These are phyloP conservation scores for Mesorhabditis spiculigera DNA, from an alignment of 2,888 invertebrate genomes.

Conservation along the genomic window DNA sequence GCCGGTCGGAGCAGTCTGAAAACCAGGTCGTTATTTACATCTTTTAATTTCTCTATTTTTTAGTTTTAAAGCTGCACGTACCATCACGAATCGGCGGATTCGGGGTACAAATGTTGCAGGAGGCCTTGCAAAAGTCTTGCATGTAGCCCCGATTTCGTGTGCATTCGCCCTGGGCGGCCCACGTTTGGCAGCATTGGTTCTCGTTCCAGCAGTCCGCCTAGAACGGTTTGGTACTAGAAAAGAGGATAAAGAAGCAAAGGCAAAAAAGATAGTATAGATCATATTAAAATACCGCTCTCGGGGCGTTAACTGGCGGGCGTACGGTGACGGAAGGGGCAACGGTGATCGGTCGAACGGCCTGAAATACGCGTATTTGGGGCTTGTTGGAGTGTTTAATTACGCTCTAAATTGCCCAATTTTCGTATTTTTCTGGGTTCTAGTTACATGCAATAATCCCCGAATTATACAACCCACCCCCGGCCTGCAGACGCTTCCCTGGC, in stretches of 20 bases:
- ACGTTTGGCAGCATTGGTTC: constrained; percentile 46
- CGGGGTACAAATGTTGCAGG: constrained; percentile 38
- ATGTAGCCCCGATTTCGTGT: constrained; percentile 36
- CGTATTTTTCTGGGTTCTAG: neutral
- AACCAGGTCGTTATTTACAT: neutral
- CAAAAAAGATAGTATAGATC: neutral
- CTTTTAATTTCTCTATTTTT: neutral
- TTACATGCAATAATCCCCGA: too few relatives aligned
- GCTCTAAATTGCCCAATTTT: neutral
- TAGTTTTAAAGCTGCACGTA: constrained; percentile 6
- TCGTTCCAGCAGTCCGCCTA: constrained; percentile 43
- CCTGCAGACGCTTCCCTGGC: constrained; percentile 43
- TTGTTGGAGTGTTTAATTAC: neutral
- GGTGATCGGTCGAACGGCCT: constrained; percentile 11
- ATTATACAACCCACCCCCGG: constrained; percentile 13
- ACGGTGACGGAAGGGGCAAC: constrained; percentile 12
- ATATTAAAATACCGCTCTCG: neutral
- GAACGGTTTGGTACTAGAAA: neutral
- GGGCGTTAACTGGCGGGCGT: constrained; percentile 8
- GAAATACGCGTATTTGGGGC: neutral
- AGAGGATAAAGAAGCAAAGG: neutral
- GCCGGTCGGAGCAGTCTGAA: constrained; percentile 37
- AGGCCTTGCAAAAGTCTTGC: constrained; percentile 44
- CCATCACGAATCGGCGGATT: constrained; percentile 28
- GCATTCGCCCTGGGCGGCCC: constrained; percentile 46